Evolutionary conservation across 2,113 vertebrate species (phyloP), one percentile per base, ranked within the genome.

Genomic region (Gallinago undulata): DNA sequence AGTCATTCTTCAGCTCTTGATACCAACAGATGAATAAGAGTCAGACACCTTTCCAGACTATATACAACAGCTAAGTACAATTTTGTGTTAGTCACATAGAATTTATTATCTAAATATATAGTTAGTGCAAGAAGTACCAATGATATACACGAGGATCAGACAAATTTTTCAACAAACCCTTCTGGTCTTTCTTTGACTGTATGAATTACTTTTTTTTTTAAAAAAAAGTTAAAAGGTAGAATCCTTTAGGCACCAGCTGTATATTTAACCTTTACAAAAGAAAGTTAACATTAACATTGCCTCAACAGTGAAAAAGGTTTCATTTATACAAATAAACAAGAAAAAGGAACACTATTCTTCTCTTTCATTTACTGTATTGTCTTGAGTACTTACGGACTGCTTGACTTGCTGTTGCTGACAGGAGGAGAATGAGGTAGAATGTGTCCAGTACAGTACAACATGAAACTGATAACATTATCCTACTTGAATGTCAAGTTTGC

Each of bases 391-490:
- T 84, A 50, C 8, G 2, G 51, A 43, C 21, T 27, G 77, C 51
- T 95, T 79, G 66, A 84, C 62, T 91, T 68, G 73, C 78, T 91
- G 30, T 60, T 39, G 35, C 84, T 91, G 91, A 94, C 82, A 89
- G 51, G n/a, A 90, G 39, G 5, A 94, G 37, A 94, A 94, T 84
- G 73, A 93, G 94, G 69, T 25, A 68, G 74, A 70, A 59, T 35
- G 69, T 43, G 39, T 66, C 48, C 89, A 76, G 94, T 87, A 89
- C 80, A 74, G 72, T 77, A 95, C 91, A 93, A 84, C 48, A 79
- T 37, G 84, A 96, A 95, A 96, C 89, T 60, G 81, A 94, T 96
- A 95, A 93, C 73, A 75, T 95, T 92, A 95, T 94, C 74, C 69
- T 77, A 35, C 69, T 84, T 79, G 89, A 95, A 93, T 73, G 80